Base-by-base conservation (phyloP, 2,888 invertebrate species). In the Odontothrips loti region DNA sequence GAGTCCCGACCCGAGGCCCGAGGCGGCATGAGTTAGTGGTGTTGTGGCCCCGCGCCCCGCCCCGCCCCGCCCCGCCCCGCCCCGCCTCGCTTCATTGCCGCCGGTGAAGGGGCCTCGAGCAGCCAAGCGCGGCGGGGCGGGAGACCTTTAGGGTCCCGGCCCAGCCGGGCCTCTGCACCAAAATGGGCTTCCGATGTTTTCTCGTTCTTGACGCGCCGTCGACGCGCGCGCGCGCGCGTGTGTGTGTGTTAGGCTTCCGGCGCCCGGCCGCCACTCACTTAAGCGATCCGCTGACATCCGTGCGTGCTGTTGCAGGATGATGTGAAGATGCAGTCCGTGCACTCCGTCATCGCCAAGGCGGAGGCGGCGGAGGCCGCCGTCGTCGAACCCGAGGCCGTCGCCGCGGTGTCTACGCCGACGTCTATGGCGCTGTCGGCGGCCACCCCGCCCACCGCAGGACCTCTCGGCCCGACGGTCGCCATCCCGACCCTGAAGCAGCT, bases 131-230 rank as follows among this genome's bases (percentile, higher is more conserved):
- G 34, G 34, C 34, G 34, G 34, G 34, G 3, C 34, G 34, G 34
- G 34, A 6, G 2, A 43, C 23, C 68, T 75, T 75, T 75, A 27
- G 6, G 34, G 34, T 6, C 34, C 6, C 34, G 3, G 34, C 34
- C 3, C 27, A 23, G 68, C 68, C 68, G 68, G 11, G 68, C 68
- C 68, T 23, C 68, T 23, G n/a, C 20, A 68, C 68, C n/a, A 68
- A 75, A 75, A 75, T 75, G 68, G 68, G 68, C 68, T 75, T 75
- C 68, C 68, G 68, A 75, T 75, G 68, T 75, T 75, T 75, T 75
- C 23, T 75, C 58, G 10, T 10, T 51, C 58, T 58, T 11, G 51
- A n/a, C 8, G 51, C 51, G 58, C 20, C 58, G 20, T 58, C 34
- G 34, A 43, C 6, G 34, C 34, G 6, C 6, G 6, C 34, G 34